Percentiles rank a stretch among this genome's conserved stretches.
Conservation (phyloP, 64 coral and sea anemone genomes). For the Porites lutea region DNA sequence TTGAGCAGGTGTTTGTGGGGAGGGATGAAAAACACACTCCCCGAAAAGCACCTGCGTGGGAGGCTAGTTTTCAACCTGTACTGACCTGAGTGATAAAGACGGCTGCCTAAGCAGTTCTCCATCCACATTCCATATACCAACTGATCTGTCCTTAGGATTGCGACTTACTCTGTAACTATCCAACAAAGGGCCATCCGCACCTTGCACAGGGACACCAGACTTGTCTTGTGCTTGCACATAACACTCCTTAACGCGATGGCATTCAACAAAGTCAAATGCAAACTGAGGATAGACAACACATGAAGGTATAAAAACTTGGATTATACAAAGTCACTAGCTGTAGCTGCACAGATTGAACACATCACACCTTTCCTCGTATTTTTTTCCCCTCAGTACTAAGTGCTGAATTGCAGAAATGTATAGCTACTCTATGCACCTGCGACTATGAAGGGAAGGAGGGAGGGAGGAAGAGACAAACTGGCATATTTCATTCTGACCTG, state of each 20-base stretch:
- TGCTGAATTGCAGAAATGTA: too few species aligned
- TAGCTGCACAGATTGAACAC: too few species aligned
- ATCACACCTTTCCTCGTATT: too few species aligned
- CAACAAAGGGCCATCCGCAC: not conserved
- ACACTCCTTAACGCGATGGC: conserved; percentile 85
- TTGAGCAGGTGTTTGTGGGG: too few species aligned
- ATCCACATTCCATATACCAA: conserved; percentile 95
- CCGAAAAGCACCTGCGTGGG: not conserved
- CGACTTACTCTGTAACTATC: conserved; percentile 2
- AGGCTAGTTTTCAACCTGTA: not conserved
- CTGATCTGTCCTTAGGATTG: conserved; percentile 51
- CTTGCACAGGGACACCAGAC: conserved; percentile 11
- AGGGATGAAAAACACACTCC: not conserved
- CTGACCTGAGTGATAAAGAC: conserved; percentile 78
- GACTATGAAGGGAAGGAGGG: too few species aligned
- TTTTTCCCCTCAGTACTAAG: too few species aligned
- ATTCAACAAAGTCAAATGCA: conserved; percentile 95
- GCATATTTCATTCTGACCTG: conserved; percentile 52
- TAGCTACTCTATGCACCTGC: too few species aligned
- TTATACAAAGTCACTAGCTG: too few species aligned
- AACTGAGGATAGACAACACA: conserved; percentile 72
- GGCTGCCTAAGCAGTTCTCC: conserved; percentile 90
- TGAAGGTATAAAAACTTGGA: not conserved
- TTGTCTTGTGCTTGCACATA: conserved; percentile 56
- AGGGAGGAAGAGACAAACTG: too few species aligned